These are phyloP conservation scores for Ptychochromis oligacanthus DNA, from an alignment of 2,113 vertebrate species.

Conservation along the genomic window DNA sequence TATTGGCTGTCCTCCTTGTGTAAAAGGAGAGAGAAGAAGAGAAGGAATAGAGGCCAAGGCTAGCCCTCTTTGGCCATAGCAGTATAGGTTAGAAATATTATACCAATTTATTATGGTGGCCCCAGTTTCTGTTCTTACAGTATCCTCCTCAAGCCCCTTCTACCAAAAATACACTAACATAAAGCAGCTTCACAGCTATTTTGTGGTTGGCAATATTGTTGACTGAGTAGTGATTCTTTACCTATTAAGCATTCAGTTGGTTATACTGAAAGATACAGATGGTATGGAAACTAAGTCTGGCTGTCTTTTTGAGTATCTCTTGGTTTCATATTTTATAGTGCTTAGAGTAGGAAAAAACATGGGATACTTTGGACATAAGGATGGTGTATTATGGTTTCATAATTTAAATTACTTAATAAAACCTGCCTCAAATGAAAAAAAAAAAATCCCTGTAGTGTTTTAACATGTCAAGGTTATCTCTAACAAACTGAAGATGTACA, in stretches of 20 bases:
- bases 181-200: constrained; percentile 9
- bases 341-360: background rate
- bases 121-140: constrained; percentile 17
- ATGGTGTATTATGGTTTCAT: background rate
- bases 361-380: background rate
- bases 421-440: background rate
- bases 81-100: constrained; percentile 54
- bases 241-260: background rate
- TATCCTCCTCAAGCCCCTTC: background rate
- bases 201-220: background rate
- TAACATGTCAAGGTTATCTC: too few relatives aligned
- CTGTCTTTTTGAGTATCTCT: background rate
- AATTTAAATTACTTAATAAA: background rate
- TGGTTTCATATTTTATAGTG: background rate
- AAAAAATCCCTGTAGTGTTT: too few relatives aligned
- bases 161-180: constrained; percentile 1
- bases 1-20: constrained; percentile 74
- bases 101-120: constrained; percentile 61
- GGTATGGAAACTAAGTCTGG: background rate
- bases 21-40: constrained; percentile 51
- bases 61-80: constrained; percentile 60
- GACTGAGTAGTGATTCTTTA: background rate
- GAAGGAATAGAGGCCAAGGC: constrained; percentile 46
- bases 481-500: too few relatives aligned
- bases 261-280: background rate